Base-by-base conservation (phyloP, 2,113 vertebrate species). In the Helogale parvula region DNA sequence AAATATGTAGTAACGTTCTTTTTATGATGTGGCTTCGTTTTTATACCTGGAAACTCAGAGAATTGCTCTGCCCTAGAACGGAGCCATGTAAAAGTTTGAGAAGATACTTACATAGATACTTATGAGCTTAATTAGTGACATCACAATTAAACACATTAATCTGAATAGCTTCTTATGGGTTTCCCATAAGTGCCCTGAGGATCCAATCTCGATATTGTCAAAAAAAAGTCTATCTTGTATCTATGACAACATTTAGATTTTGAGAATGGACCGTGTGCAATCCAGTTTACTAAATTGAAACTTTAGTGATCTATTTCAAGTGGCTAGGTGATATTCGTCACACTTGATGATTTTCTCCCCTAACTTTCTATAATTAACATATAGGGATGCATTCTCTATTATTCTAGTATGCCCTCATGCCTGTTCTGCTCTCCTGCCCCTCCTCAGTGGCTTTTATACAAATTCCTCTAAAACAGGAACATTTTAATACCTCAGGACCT, bases 111-210 rank as follows among this genome's bases (percentile, higher is more conserved):
- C 5, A 16, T 52, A 71, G 45, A 25, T 71, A 33, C 11, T 50
- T 88, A 8, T 35, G 13, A 72, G 29, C 84, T 23, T 94, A 94
- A 68, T 84, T 93, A 74, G 12, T 45, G 92, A 84, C 29, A 80
- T 63, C 15, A n/a, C 82, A 69, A 76, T 93, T 96, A 90, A 92
- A 88, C 35, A 82, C 81, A 83, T 87, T 11, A 72, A 33, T 23
- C 66, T 68, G 27, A 82, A 77, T 45, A 79, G 27, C 4, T 94
- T 79, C 17, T 47, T 94, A 2, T 2, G 95, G 9, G 8, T 84
- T 94, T 95, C 19, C 47, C 52, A 33, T 45, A 66, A 66, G 81
- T 85, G 31, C n/a, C 38, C 27, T 41, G 11, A 88, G 17, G 2
- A 69, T 33, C n/a, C 66, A 77, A 85, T 23, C 5, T 83, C 23